Conservation (phyloP, 1,140 invertebrate species). For the Heliconius himera region DNA sequence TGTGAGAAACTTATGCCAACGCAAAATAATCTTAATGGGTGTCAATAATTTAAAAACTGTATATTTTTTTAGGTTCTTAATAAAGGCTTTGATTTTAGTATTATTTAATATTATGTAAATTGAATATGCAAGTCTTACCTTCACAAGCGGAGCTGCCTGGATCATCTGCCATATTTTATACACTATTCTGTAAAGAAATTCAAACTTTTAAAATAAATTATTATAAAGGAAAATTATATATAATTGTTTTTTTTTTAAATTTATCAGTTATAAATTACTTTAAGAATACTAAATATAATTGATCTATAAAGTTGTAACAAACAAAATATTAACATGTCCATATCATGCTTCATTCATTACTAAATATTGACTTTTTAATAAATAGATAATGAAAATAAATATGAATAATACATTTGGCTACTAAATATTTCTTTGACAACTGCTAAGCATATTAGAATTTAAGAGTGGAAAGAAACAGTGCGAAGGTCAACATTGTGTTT, state of each 20-base stretch:
- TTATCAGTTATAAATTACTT: too few species aligned
- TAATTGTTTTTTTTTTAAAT: too few species aligned
- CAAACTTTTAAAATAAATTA: not conserved
- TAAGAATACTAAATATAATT: too few species aligned
- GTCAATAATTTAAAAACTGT: too few species aligned
- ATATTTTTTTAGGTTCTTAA: not conserved
- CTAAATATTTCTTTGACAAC: not conserved
- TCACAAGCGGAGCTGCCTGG: slow-evolving; percentile 50
- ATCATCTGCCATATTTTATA: slow-evolving; percentile 57
- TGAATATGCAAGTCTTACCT: slow-evolving; percentile 46
- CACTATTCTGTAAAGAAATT: slow-evolving; percentile 16
- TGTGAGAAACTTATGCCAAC: too few species aligned
- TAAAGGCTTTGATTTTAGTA: not conserved
- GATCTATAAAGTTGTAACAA: too few species aligned
- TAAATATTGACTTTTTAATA: not conserved
- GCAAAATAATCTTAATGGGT: too few species aligned
- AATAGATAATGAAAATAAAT: not conserved
- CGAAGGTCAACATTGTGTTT: slow-evolving; percentile 51
- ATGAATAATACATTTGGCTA: not conserved
- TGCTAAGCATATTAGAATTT: slow-evolving; percentile 10
- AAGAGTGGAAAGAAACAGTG: slow-evolving; percentile 38
- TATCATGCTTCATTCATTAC: not conserved
- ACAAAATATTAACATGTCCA: too few species aligned
- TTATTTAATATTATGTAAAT: not conserved
- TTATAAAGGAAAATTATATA: too few species aligned